A percentile compares a stretch with the other conserved stretches of the same genome.
Evolutionary conservation across 2,797 vertebrate species (phyloP).

Genomic region (Hoplostethus mediterraneus): DNA sequence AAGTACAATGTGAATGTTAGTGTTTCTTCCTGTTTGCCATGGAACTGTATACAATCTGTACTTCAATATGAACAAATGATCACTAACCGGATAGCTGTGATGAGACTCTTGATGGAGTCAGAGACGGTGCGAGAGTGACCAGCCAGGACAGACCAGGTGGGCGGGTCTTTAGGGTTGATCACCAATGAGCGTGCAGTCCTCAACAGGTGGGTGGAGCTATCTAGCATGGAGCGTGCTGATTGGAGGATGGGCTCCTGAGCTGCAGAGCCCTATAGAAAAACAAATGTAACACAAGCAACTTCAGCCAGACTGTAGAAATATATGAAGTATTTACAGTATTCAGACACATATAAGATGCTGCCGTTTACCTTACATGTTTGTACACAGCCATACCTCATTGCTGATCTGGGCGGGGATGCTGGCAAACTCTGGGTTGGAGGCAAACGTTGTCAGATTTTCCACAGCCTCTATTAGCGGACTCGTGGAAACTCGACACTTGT

Average conservation of each 20-base stretch:
- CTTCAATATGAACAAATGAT: not conserved
- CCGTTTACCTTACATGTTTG: not conserved
- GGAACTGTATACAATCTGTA: too few relatives aligned
- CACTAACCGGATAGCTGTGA: slow-evolving; percentile 94
- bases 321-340: not conserved
- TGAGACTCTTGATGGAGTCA: slow-evolving; percentile 98
- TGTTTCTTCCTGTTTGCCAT: not conserved
- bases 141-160: slow-evolving; percentile 95
- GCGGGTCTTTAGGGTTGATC: slow-evolving; percentile 98
- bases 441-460: slow-evolving; percentile 95
- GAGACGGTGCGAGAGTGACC: slow-evolving; percentile 97
- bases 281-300: not conserved
- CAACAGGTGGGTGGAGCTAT: slow-evolving; percentile 94
- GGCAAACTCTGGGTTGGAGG: slow-evolving; percentile 98
- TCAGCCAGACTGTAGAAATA: not conserved
- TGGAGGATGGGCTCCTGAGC: slow-evolving; percentile 95
- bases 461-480: slow-evolving; percentile 95
- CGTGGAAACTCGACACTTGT: slow-evolving; percentile 91
- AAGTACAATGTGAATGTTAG: too few relatives aligned
- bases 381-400: slow-evolving; percentile 84
- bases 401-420: slow-evolving; percentile 97
- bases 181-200: slow-evolving; percentile 95
- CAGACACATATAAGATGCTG: not conserved
- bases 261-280: slow-evolving; percentile 85
- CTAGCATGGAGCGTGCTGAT: slow-evolving; percentile 95